A percentile compares a stretch with the other conserved stretches of the same genome.
Evolutionary conservation across 1,140 invertebrate species (phyloP).

Genomic region (Pseudomyrmex dendroicus): DNA sequence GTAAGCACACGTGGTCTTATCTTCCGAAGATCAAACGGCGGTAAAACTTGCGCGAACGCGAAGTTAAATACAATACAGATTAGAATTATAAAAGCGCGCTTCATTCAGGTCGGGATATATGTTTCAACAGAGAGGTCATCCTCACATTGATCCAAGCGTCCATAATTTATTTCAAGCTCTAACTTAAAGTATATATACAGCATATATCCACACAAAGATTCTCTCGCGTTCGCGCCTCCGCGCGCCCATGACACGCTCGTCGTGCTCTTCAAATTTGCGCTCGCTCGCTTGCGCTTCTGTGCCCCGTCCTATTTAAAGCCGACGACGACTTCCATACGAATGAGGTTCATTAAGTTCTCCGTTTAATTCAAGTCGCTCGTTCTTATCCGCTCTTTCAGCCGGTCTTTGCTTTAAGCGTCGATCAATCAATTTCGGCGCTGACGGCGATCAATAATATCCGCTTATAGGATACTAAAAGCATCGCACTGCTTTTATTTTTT

Average conservation of each 20-base stretch:
- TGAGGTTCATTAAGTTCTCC: conserved; percentile 45
- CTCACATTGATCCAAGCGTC: conserved; percentile 39
- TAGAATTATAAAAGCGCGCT: conserved; percentile 7
- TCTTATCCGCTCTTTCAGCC: neutral
- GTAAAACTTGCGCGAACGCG: too few relatives aligned
- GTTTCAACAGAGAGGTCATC: conserved; percentile 2
- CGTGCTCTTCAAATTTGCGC: conserved; percentile 58
- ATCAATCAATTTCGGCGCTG: conserved; percentile 45
- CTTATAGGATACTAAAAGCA: neutral
- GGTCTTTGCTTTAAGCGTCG: conserved; percentile 40
- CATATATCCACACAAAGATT: conserved; percentile 38
- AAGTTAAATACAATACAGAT: neutral
- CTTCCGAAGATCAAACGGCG: too few relatives aligned
- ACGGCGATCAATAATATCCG: conserved; percentile 52
- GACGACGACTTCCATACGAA: conserved; percentile 48
- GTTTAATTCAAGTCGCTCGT: conserved; percentile 49
- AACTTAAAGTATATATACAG: conserved; percentile 45
- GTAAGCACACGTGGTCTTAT: too few relatives aligned
- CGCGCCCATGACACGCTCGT: conserved; percentile 54
- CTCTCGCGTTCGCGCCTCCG: conserved; percentile 22
- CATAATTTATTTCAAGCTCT: conserved; percentile 43
- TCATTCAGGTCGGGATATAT: too few relatives aligned
- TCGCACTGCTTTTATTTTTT: neutral
- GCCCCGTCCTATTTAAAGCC: conserved; percentile 56
- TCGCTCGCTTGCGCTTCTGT: conserved; percentile 34